Percentiles rank a stretch among this genome's conserved stretches.
Evolutionary conservation across 64 coral and sea anemone species (phyloP).

Genomic region (Porites lutea): DNA sequence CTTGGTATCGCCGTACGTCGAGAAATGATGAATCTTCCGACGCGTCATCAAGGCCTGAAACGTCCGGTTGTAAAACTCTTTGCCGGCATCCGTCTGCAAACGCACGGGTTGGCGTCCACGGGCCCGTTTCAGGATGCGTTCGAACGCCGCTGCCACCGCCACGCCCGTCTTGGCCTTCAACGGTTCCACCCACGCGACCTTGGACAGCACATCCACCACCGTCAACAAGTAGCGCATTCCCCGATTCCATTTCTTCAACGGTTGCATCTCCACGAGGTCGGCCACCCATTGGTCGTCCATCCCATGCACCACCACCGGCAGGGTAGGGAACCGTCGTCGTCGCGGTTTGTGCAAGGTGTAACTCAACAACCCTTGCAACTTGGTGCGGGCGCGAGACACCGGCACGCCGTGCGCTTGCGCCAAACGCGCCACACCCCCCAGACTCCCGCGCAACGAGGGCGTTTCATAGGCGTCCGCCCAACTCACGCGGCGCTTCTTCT

Average conservation of each 20-base stretch:
- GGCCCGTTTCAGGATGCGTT: not conserved
- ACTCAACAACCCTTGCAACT: too few species aligned
- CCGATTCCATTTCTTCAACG: not conserved
- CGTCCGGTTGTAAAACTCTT: constrained; percentile 3
- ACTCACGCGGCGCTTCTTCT: too few species aligned
- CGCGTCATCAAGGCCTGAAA: not conserved
- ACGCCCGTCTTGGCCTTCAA: not conserved
- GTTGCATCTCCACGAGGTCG: not conserved
- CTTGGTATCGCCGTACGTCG: not conserved
- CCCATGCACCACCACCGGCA: not conserved
- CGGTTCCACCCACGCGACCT: not conserved
- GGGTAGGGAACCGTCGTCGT: not conserved
- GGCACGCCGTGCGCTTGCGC: too few species aligned
- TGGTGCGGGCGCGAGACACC: too few species aligned
- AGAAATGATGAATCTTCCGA: not conserved
- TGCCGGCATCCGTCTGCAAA: not conserved
- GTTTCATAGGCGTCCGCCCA: too few species aligned
- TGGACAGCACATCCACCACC: not conserved
- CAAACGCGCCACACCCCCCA: too few species aligned
- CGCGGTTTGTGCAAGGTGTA: not conserved
- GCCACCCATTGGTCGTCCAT: not conserved
- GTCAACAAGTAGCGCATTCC: not conserved
- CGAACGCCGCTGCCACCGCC: not conserved
- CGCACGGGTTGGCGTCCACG: not conserved
- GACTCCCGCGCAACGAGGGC: too few species aligned